phyloP scores from a whole-genome alignment of 2,888 invertebrate species.

The Drosophila borealis region DNA sequence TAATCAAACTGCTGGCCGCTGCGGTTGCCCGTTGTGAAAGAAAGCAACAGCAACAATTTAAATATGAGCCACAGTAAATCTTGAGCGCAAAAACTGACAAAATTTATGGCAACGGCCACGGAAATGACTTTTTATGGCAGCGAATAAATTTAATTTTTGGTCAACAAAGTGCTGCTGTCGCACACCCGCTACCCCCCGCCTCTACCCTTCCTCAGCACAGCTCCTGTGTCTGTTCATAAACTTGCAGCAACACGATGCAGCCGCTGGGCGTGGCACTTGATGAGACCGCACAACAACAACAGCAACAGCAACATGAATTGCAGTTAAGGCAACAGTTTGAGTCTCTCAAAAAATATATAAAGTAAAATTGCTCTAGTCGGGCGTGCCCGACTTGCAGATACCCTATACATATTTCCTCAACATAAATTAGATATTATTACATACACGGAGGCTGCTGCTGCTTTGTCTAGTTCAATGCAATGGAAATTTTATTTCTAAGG shows the following conservation, averaged over 20 bases:
- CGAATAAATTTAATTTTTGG: constrained; percentile 80
- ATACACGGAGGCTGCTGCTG: too few relatives aligned
- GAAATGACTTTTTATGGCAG: constrained; percentile 81
- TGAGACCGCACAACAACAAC: constrained; percentile 53
- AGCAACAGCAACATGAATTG: neutral
- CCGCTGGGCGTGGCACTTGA: constrained; percentile 48
- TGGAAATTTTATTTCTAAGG: too few relatives aligned
- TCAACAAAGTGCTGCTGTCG: constrained; percentile 70
- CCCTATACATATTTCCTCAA: neutral
- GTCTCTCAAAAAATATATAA: constrained; percentile 12
- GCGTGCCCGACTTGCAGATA: neutral
- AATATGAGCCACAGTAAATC: constrained; percentile 78
- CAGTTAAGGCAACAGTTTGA: constrained; percentile 6
- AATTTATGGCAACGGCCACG: constrained; percentile 78
- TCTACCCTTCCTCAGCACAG: neutral
- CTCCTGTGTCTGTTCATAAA: constrained; percentile 62
- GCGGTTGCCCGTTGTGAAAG: constrained; percentile 44
- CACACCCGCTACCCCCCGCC: neutral
- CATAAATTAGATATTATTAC: neutral
- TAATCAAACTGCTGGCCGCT: constrained; percentile 62
- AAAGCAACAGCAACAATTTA: constrained; percentile 67
- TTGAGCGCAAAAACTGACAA: constrained; percentile 72
- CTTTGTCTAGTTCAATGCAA: too few relatives aligned
- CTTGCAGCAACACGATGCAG: constrained; percentile 44
- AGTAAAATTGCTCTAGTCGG: neutral